Base-by-base conservation (phyloP, 2,888 invertebrate species). In the Hydriomena furcata region DNA sequence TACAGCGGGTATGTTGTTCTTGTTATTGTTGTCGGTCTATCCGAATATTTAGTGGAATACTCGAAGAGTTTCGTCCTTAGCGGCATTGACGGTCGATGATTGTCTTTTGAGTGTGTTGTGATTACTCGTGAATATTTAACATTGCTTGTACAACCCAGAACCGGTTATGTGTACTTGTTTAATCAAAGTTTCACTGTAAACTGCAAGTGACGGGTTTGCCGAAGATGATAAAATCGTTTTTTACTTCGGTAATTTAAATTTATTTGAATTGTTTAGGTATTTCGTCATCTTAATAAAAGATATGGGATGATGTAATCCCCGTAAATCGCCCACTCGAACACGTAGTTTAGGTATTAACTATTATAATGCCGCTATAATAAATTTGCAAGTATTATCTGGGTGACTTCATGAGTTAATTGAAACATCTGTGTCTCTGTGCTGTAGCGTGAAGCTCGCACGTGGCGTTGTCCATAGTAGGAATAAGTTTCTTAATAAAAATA, bases 1-100 rank as follows among this genome's bases (percentile, higher is more conserved):
- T 95, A 94, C 74, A 82, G 92, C 38, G 95, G 95, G 1, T 96
- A 94, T 71, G 84, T 94, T n/a, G 74, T 93, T 61, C 80, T 96
- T 40, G 83, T 95, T 7, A 81, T 93, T 23, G 91, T 94, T 32
- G 93, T 94, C 28, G 94, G 93, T 60, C 77, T 93, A 20, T 94
- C 95, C 0, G 96, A 96, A 79, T 95, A 95, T 79, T 91, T 94
- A 1, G 76, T 83, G 0, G 77, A 76, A 25, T 79, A 67, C 49
- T 66, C 86, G 1, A 72, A 70, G 38, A 56, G 68, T 8, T 84
- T 63, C 40, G 75, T 88, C 0, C 7, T 71, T 2, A 68, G 65
- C 24, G 68, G 65, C 1, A 48, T 55, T 1, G 71, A 77, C 11
- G 68, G 65, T 1, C 64, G 69, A 68, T 72, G 71, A 72, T 61